These are phyloP conservation scores for Holothuria glaberrima DNA, from an alignment of 35 echinoderm and acorn worm species.

Conservation along the genomic window DNA sequence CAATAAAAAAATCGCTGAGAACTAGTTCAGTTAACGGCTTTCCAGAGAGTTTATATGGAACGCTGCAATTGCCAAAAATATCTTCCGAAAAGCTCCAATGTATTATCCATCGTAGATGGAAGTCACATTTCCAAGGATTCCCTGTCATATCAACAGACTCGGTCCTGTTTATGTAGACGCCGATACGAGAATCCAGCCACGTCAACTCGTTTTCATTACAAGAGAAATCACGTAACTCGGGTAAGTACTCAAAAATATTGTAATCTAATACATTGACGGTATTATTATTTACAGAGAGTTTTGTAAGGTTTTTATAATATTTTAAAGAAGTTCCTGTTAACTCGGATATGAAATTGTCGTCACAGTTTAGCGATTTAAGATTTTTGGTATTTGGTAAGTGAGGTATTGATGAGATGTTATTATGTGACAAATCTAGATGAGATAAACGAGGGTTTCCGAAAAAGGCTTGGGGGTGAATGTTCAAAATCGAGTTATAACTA, in stretches of 20 bases:
- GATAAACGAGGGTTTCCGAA: too few relatives aligned
- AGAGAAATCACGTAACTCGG: background rate
- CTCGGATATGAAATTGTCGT: too few relatives aligned
- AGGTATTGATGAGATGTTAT: too few relatives aligned
- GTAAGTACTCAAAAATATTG: background rate
- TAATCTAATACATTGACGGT: background rate
- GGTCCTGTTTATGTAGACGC: background rate
- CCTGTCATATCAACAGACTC: background rate
- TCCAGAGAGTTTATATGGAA: background rate
- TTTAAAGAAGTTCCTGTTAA: too few relatives aligned
- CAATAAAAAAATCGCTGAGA: background rate
- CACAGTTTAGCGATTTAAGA: too few relatives aligned
- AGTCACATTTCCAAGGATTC: background rate
- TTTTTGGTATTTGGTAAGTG: too few relatives aligned
- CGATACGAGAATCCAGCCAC: background rate
- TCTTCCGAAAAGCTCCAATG: background rate
- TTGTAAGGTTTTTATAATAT: background rate
- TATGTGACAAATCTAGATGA: too few relatives aligned
- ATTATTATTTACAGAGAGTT: background rate
- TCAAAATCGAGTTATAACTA: too few relatives aligned
- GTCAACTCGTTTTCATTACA: background rate
- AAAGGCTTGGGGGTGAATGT: too few relatives aligned
- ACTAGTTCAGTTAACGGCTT: background rate
- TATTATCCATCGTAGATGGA: background rate
- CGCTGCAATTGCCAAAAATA: conserved; percentile 2